phyloP scores from a whole-genome alignment of 2,888 invertebrate genomes.

The Schizaphis graminum region DNA sequence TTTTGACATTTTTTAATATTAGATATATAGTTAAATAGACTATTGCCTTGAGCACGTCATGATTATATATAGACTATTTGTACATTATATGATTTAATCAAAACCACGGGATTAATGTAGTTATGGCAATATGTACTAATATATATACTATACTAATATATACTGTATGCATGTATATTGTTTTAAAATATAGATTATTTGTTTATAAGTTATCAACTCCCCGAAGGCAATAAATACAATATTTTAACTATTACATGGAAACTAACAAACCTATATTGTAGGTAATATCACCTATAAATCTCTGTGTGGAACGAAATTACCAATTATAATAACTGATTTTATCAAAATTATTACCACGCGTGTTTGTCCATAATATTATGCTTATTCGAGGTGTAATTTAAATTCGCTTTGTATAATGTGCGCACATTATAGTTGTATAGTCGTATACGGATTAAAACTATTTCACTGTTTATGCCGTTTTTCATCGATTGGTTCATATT shows the following conservation, averaged over 20 bases:
- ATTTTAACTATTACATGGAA: slow-evolving; percentile 18
- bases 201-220: slow-evolving; percentile 26
- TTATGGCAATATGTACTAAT: background rate
- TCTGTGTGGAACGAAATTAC: background rate
- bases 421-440: background rate
- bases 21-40: background rate
- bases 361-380: background rate
- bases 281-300: slow-evolving; percentile 20
- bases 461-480: background rate
- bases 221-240: slow-evolving; percentile 31
- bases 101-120: background rate
- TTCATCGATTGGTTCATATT: background rate
- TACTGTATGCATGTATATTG: background rate
- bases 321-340: slow-evolving; percentile 29
- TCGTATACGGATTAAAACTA: background rate
- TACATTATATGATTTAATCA: background rate
- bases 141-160: background rate
- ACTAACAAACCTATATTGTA: background rate
- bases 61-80: background rate
- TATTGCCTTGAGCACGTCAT: background rate
- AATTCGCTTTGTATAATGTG: background rate
- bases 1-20: background rate
- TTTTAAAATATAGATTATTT: background rate
- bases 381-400: background rate
- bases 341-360: background rate